phyloP scores from a whole-genome alignment of 2,797 vertebrate genomes.

The Eleutherodactylus coqui region DNA sequence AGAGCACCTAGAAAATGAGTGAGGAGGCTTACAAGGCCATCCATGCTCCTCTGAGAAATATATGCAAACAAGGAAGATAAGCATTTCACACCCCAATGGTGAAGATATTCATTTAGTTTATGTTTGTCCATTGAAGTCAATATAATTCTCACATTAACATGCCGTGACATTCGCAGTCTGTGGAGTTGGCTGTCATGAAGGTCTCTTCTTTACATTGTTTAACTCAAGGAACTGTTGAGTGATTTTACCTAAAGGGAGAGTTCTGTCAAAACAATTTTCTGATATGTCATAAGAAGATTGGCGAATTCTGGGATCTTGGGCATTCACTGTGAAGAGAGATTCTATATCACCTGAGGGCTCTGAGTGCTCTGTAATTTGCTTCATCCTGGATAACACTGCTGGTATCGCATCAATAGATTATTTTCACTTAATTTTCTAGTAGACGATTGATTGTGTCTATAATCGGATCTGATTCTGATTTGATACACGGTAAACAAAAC shows the following conservation, averaged over 20 bases:
- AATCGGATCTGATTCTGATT: background rate
- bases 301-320: background rate
- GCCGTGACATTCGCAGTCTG: background rate
- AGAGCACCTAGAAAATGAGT: no score
- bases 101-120: constrained; percentile 15
- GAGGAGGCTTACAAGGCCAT: no score
- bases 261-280: background rate
- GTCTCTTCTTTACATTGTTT: background rate
- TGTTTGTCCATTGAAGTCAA: constrained; percentile 31
- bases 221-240: background rate
- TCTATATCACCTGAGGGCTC: background rate
- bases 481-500: no score
- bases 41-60: no score
- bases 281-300: background rate
- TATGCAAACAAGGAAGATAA: no score
- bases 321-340: background rate
- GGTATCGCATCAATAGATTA: no score
- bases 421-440: no score
- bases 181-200: background rate
- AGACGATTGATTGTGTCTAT: background rate
- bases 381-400: background rate
- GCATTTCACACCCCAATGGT: constrained; percentile 20
- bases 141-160: constrained; percentile 15
- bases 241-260: background rate
- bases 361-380: background rate